Conservation (phyloP, 1,140 invertebrate species). For the Pristionchus pacificus region DNA sequence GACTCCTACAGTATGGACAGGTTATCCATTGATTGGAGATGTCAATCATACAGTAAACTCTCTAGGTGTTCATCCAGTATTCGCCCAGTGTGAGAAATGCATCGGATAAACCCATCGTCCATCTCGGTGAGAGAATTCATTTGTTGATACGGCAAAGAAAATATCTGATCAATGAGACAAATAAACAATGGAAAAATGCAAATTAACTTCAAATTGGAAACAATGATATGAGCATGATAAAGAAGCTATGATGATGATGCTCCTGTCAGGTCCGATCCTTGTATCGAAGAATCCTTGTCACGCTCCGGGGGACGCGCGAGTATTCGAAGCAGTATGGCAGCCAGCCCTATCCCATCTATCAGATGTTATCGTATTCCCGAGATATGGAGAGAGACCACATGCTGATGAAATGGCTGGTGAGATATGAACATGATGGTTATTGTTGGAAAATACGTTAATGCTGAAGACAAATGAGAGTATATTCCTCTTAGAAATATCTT, state of each 20-base stretch:
- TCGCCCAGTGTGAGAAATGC: slow-evolving; percentile 34
- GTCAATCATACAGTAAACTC: not conserved
- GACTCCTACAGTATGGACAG: slow-evolving; percentile 57
- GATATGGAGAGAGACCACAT: slow-evolving; percentile 58
- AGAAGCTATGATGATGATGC: too few species aligned
- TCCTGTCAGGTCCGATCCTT: slow-evolving; percentile 43
- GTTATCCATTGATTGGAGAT: not conserved
- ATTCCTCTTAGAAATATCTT: too few species aligned
- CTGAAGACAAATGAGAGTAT: too few species aligned
- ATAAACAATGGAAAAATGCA: slow-evolving; percentile 31
- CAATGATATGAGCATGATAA: too few species aligned
- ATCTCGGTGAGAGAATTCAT: slow-evolving; percentile 18
- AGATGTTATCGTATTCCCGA: slow-evolving; percentile 61
- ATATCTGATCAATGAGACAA: slow-evolving; percentile 16
- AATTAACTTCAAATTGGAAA: slow-evolving; percentile 19
- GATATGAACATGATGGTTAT: not conserved
- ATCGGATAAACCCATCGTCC: slow-evolving; percentile 13
- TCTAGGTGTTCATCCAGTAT: slow-evolving; percentile 57
- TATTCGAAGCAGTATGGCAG: slow-evolving; percentile 56
- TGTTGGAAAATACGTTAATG: not conserved
- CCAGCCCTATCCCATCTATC: slow-evolving; percentile 54
- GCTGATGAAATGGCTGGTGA: slow-evolving; percentile 60
- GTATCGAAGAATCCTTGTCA: slow-evolving; percentile 60
- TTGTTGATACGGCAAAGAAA: slow-evolving; percentile 16
- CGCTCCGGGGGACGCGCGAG: slow-evolving; percentile 59